phyloP scores from a whole-genome alignment of 2,888 invertebrate species.

The Nemapogon koenigi region DNA sequence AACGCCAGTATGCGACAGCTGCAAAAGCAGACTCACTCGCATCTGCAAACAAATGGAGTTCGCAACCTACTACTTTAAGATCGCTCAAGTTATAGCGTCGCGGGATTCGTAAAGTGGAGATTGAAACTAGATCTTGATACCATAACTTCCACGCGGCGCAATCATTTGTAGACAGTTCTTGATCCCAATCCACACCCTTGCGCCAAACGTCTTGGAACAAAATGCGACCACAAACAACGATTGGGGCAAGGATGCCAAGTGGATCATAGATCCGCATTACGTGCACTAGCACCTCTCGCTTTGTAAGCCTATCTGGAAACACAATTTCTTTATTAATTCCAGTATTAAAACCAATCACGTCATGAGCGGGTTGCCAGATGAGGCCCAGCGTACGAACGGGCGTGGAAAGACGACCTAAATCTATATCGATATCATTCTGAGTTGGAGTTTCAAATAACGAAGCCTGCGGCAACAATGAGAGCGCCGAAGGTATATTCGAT shows the following conservation, averaged over 20 bases:
- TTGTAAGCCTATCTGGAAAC: background rate
- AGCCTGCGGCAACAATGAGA: background rate
- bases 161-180: constrained; percentile 4
- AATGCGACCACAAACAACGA: constrained; percentile 4
- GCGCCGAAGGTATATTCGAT: background rate
- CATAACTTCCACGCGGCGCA: constrained; percentile 17
- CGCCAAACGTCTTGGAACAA: constrained; percentile 8
- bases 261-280: constrained; percentile 7
- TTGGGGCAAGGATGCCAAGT: constrained; percentile 4
- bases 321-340: background rate
- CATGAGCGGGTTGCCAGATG: background rate
- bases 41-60: constrained; percentile 1
- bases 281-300: background rate
- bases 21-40: background rate
- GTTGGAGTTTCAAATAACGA: background rate
- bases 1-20: background rate
- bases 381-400: background rate
- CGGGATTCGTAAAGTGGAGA: constrained; percentile 1
- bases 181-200: constrained; percentile 5
- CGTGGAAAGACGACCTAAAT: background rate
- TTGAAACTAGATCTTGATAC: constrained; percentile 14
- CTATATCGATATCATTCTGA: background rate
- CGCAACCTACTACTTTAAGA: too few species aligned
- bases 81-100: background rate
- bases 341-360: background rate